A percentile compares a stretch with the other conserved stretches of the same genome.
phyloP scores from a whole-genome alignment of 2,888 invertebrate species.

The Athalia rosae region DNA sequence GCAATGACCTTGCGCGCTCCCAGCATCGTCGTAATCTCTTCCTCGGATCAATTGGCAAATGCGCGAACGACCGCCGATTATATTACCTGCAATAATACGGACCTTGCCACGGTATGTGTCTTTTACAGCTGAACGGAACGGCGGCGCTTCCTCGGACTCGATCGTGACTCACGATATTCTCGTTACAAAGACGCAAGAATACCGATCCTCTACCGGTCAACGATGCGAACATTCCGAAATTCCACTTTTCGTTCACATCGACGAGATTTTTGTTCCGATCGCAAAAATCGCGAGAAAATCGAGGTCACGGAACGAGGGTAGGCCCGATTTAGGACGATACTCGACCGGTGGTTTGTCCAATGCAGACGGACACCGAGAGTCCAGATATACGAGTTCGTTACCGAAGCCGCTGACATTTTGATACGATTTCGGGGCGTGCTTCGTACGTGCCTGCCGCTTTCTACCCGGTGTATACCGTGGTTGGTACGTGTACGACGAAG shows the following conservation, averaged over 20 bases:
- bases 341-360: constrained; percentile 1
- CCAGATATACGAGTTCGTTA: not conserved
- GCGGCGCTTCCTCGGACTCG: too few species aligned
- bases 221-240: too few species aligned
- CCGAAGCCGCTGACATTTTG: constrained; percentile 18
- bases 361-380: not conserved
- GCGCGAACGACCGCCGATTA: constrained; percentile 12
- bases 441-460: constrained; percentile 33
- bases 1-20: constrained; percentile 54
- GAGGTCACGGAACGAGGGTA: too few species aligned
- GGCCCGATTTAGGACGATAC: not conserved
- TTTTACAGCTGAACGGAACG: too few species aligned
- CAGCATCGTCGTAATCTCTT: constrained; percentile 38
- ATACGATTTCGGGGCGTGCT: constrained; percentile 30
- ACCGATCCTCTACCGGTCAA: too few species aligned
- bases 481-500: not conserved
- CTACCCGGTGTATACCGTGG: not conserved
- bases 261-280: too few species aligned
- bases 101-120: not conserved
- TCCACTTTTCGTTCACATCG: too few species aligned
- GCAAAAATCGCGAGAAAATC: too few species aligned
- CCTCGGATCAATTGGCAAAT: constrained; percentile 30
- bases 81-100: not conserved
- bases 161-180: too few species aligned
- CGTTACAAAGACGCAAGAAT: too few species aligned